Evolutionary conservation across 2,888 invertebrate species (phyloP), one percentile per base, ranked within the genome.

Genomic region (Drosophila prostipennis): DNA sequence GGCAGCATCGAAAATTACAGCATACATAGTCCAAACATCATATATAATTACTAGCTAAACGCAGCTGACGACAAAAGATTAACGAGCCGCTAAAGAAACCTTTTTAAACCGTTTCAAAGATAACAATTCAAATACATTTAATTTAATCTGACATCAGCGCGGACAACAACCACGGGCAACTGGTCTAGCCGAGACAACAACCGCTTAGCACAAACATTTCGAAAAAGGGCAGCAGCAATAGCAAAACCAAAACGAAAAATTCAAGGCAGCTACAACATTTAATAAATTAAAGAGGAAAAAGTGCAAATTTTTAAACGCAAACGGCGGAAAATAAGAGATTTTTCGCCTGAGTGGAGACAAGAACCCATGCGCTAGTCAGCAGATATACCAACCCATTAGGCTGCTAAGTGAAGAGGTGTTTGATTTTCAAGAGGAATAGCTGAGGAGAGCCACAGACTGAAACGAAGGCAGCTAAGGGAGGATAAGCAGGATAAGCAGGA

Each of bases 361-460:
- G 16, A 54, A 54, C 59, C 54, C 26, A 29, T 7, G 23, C 34
- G 58, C 11, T 34, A 29, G 29, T 55, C 8, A 56, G 53, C 34
- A 34, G 42, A 36, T 13, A 37, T 26, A 11, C n/a, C 14, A 52
- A 52, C 52, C 37, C 11, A 11, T 8, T 29, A 8, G 26, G 42
- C 19, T 4, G 6, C 19, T 19, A 14, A 36, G 6, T 13, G 8
- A 19, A 19, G 29, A 39, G 32, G 57, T 39, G 8, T 19, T 19
- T n/a, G 57, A 29, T 6, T 19, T 19, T n/a, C 39, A 23, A 34
- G 10, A 34, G 10, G 32, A 54, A 34, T 19, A 51, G 36, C 26
- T 40, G 54, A 48, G 46, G 58, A 63, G 63, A 51, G 43, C 19
- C 45, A 51, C 51, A 49, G 63, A 52, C 49, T 51, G 48, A 49